Percentiles rank a stretch among this genome's conserved stretches.
Conservation (phyloP, 1,140 invertebrate genomes). For the Nixonia krombeini region DNA sequence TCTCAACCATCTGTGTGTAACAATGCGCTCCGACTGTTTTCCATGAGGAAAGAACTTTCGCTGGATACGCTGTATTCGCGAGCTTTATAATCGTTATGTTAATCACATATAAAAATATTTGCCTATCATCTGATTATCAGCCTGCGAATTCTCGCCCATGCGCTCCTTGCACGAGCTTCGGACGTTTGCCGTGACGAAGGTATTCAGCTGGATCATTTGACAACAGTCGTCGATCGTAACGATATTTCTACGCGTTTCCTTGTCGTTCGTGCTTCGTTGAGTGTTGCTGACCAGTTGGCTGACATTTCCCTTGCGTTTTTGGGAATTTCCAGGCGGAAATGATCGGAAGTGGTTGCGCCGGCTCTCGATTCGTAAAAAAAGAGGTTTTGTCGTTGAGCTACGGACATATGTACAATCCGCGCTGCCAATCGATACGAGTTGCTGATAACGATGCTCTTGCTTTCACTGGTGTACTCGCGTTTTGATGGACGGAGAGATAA, state of each 20-base stretch:
- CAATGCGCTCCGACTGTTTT: too few species aligned
- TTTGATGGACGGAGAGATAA: constrained; percentile 52
- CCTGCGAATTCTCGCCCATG: constrained; percentile 27
- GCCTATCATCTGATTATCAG: constrained; percentile 48
- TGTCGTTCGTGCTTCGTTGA: background rate
- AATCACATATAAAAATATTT: constrained; percentile 66
- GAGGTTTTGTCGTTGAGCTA: constrained; percentile 41
- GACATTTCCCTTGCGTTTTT: too few species aligned
- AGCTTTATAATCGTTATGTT: constrained; percentile 59
- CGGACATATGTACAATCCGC: constrained; percentile 44
- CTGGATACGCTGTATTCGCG: constrained; percentile 14
- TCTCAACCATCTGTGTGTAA: too few species aligned
- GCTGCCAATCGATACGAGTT: constrained; percentile 34
- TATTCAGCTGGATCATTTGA: constrained; percentile 6
- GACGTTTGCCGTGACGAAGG: constrained; percentile 22
- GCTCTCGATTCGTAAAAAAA: constrained; percentile 19
- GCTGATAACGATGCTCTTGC: constrained; percentile 35
- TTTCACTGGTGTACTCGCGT: constrained; percentile 32
- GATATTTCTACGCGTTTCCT: too few species aligned
- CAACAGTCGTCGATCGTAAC: constrained; percentile 15
- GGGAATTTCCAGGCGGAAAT: too few species aligned
- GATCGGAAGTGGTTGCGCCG: constrained; percentile 28
- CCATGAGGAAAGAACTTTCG: background rate
- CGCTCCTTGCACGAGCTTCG: constrained; percentile 21
- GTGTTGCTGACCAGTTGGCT: too few species aligned